Conservation (phyloP, 1,140 invertebrate species). For the Danaus melanippus region DNA sequence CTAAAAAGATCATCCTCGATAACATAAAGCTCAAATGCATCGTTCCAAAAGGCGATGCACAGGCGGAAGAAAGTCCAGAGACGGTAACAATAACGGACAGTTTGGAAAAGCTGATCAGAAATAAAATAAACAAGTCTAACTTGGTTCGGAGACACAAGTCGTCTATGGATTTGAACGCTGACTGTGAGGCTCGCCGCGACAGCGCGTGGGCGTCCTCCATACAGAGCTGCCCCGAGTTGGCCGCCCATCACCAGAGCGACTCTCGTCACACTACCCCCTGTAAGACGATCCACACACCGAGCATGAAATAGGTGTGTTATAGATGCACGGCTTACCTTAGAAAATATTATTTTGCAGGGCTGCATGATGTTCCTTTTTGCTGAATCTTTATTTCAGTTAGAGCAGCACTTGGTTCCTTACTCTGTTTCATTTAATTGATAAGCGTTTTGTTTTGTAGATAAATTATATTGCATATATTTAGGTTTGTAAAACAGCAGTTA, state of each 20-base stretch:
- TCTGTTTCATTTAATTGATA: no score
- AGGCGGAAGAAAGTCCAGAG: slow-evolving; percentile 29
- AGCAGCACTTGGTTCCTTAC: no score
- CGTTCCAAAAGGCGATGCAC: slow-evolving; percentile 37
- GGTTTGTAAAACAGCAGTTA: no score
- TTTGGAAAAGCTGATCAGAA: slow-evolving; percentile 27
- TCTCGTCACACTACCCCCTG: slow-evolving; percentile 23
- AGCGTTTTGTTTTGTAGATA: no score
- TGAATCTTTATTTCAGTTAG: no score
- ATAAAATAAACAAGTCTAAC: slow-evolving; percentile 3
- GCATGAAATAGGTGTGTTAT: slow-evolving; percentile 67
- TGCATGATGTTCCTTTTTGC: no score
- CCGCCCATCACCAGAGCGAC: slow-evolving; percentile 72
- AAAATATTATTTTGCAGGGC: no score
- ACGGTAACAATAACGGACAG: slow-evolving; percentile 36
- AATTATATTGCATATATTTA: no score
- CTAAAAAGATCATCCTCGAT: slow-evolving; percentile 51
- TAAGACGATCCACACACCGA: slow-evolving; percentile 50
- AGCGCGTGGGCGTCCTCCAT: slow-evolving; percentile 22
- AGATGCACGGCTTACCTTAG: slow-evolving; percentile 20
- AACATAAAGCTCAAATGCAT: slow-evolving; percentile 56
- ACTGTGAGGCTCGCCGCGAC: slow-evolving; percentile 1
- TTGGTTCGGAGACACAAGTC: slow-evolving; percentile 29
- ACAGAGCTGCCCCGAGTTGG: slow-evolving; percentile 54
- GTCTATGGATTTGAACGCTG: slow-evolving; percentile 18